These are phyloP conservation scores for Pocota personata DNA, from an alignment of 2,888 invertebrate species.

Conservation along the genomic window DNA sequence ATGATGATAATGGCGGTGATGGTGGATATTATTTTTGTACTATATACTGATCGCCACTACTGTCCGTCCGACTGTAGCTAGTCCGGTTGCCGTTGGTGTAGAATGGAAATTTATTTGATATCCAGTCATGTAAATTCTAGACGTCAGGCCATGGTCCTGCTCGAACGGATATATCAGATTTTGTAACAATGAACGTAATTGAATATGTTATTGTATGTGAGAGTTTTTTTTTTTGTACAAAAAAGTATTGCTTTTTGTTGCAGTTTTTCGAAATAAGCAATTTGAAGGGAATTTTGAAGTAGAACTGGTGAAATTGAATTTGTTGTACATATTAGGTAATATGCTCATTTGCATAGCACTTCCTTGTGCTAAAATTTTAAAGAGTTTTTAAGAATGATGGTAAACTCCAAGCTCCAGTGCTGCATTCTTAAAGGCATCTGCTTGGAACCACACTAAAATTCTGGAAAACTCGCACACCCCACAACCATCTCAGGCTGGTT, in stretches of 20 bases:
- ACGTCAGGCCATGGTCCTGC: constrained; percentile 43
- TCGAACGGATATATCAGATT: constrained; percentile 46
- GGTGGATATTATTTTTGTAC: constrained; percentile 33
- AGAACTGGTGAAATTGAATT: too few species aligned
- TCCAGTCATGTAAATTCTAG: constrained; percentile 50
- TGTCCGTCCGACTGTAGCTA: constrained; percentile 28
- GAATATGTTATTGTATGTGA: constrained; percentile 48
- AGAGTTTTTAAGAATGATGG: too few species aligned
- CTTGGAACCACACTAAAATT: too few species aligned
- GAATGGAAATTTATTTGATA: constrained; percentile 53
- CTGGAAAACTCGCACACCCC: too few species aligned
- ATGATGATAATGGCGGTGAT: constrained; percentile 49
- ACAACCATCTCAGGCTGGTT: too few species aligned
- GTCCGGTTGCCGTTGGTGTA: constrained; percentile 30
- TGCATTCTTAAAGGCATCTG: too few species aligned
- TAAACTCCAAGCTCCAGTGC: too few species aligned
- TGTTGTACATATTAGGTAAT: too few species aligned
- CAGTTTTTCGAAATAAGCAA: background rate
- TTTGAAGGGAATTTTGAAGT: too few species aligned
- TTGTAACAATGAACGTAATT: constrained; percentile 62
- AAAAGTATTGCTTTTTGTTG: background rate
- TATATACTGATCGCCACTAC: constrained; percentile 17
- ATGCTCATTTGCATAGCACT: too few species aligned
- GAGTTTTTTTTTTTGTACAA: background rate
- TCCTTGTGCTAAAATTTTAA: too few species aligned